phyloP scores from a whole-genome alignment of 2,113 vertebrate genomes.

The Ailuropoda melanoleuca region DNA sequence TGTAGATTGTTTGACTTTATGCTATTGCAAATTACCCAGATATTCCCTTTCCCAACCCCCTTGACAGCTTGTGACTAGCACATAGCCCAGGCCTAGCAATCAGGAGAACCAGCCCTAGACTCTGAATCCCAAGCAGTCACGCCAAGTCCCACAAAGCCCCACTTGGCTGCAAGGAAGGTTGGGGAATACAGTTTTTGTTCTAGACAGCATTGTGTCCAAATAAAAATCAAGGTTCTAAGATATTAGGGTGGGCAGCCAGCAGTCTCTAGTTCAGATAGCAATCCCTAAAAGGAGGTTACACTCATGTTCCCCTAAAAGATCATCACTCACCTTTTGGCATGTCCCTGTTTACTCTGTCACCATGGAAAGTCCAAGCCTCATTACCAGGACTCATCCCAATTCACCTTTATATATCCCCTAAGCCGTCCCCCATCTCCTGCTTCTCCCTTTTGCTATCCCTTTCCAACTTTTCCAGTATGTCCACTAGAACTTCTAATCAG shows the following conservation, averaged over 20 bases:
- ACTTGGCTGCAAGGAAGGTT: not conserved
- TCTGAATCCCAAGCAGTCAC: not conserved
- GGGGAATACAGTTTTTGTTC: not conserved
- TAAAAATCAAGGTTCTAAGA: not conserved
- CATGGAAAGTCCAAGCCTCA: not conserved
- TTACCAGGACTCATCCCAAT: not conserved
- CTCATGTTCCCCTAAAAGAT: not conserved
- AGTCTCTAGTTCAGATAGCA: not conserved
- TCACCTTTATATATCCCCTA: not conserved
- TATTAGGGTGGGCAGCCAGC: not conserved
- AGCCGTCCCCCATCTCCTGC: not conserved
- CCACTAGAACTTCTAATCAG: not conserved
- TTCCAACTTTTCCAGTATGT: not conserved
- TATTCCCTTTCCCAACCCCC: not conserved
- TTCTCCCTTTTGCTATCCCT: not conserved
- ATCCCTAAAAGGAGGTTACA: not conserved
- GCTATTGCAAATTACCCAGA: not conserved
- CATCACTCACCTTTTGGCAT: not conserved
- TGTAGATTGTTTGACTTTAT: not conserved
- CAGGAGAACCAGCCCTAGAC: not conserved
- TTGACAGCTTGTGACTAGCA: not conserved
- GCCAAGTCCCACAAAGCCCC: not conserved
- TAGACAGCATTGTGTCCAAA: not conserved
- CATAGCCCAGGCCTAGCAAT: not conserved
- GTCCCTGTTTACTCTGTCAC: not conserved